Evolutionary conservation across 2,888 invertebrate genomes (phyloP), one percentile per base, ranked within the genome.

Genomic region (Entomobrya proxima): DNA sequence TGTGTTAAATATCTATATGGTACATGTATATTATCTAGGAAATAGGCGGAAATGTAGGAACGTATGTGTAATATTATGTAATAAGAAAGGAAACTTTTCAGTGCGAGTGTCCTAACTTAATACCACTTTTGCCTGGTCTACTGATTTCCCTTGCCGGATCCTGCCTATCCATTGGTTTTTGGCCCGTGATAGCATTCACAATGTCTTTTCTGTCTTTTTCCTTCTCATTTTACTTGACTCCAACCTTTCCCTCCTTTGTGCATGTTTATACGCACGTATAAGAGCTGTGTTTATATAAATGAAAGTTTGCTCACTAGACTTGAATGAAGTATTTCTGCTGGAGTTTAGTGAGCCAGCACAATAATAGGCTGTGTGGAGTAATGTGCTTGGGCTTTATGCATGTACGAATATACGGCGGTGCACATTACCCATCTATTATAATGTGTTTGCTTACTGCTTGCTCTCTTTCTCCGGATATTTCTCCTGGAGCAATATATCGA

Each of bases 81-180:
- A 55, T 76, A 58, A 37, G n/a, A 37, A 37, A 78, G 76, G 58
- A 78, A 79, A 67, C 30, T 79, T 47, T n/a, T 67, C 35, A 37
- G 52, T 50, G 32, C 32, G 21, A 50, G 30, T 67, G 50, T 79
- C 21, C 27, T 35, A 37, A 37, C 37, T 80, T 72, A 80, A 69
- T 80, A 58, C 72, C 37, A 55, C 72, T 80, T 80, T 80, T 72
- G 69, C 80, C 37, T 55, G 80, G 37, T 80, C 80, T 69, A 72
- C 80, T 80, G 80, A 80, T 80, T 80, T 80, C 80, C 72, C 80
- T 55, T 32, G 80, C 37, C 30, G 79, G 52, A 79, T 67, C 79
- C 67, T 50, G 64, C 24, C 61, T 77, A 44, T 50, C 76, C 55
- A 75, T 55, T 61, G 61, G 61, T 58, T 76, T 74, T 76, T 77